A percentile compares a stretch with the other conserved stretches of the same genome.
Evolutionary conservation across 2,113 vertebrate genomes (phyloP).

Genomic region (Gopherus evgoodei): DNA sequence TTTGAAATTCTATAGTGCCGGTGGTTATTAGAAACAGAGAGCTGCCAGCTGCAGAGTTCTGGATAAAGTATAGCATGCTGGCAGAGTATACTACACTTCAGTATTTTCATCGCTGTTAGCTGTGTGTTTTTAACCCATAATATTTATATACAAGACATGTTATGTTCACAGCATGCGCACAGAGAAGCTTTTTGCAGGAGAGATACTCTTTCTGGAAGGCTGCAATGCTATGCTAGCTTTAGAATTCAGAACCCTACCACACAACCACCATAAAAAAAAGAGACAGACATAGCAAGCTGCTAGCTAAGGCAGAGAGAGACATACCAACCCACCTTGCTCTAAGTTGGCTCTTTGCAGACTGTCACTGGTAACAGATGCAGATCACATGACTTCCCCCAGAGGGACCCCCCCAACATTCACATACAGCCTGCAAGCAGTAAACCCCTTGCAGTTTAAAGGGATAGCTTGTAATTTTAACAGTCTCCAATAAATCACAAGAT

Average conservation of each 20-base stretch:
- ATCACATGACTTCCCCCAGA: background rate
- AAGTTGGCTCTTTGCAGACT: background rate
- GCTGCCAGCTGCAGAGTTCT: constrained; percentile 36
- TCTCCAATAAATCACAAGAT: background rate
- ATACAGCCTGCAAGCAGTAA: background rate
- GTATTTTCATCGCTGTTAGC: constrained; percentile 22
- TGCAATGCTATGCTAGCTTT: background rate
- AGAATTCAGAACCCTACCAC: background rate
- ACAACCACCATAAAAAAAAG: background rate
- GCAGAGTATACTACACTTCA: background rate
- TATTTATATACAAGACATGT: background rate
- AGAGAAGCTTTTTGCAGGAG: background rate
- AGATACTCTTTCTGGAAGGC: background rate
- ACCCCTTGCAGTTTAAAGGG: background rate
- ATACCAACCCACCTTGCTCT: background rate
- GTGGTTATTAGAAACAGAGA: constrained; percentile 69
- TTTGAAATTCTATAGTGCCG: constrained; percentile 65
- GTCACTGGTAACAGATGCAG: background rate
- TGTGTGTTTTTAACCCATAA: constrained; percentile 30
- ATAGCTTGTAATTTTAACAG: background rate
- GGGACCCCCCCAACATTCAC: background rate
- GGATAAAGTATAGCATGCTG: constrained; percentile 2
- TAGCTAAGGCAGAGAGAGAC: background rate
- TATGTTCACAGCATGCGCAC: background rate
- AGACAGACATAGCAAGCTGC: background rate